These are phyloP conservation scores for Thysanoteuthis rhombus DNA, from an alignment of 2,888 invertebrate species.

Conservation along the genomic window DNA sequence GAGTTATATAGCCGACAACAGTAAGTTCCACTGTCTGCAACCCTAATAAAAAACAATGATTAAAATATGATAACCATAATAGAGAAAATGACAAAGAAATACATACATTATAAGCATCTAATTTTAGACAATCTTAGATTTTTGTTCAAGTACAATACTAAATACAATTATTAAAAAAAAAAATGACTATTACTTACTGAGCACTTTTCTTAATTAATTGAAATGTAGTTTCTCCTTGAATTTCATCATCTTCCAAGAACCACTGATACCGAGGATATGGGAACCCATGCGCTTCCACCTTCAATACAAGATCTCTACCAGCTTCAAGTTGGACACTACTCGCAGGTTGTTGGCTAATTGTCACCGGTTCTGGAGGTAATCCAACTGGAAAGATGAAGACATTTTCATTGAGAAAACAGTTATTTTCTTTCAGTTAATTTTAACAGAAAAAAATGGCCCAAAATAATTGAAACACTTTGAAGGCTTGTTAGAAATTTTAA, in stretches of 20 bases:
- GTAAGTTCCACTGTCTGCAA: constrained; percentile 47
- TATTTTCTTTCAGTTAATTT: too few species aligned
- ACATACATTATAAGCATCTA: too few species aligned
- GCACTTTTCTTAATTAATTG: constrained; percentile 1
- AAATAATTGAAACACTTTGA: too few species aligned
- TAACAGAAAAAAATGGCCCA: too few species aligned
- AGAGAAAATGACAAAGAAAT: too few species aligned
- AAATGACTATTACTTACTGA: neutral
- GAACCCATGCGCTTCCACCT: constrained; percentile 63
- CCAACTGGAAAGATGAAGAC: neutral
- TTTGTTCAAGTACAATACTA: too few species aligned
- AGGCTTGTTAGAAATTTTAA: too few species aligned
- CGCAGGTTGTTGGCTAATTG: constrained; percentile 39
- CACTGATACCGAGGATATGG: constrained; percentile 66
- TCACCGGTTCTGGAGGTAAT: constrained; percentile 34
- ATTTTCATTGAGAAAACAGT: too few species aligned
- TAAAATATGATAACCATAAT: neutral
- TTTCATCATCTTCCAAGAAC: constrained; percentile 44
- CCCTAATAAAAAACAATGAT: constrained; percentile 37
- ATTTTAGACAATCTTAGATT: too few species aligned
- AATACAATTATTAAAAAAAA: neutral
- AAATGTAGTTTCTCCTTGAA: neutral
- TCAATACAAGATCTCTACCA: constrained; percentile 47
- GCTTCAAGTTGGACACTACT: constrained; percentile 41
- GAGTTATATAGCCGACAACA: constrained; percentile 53